A percentile compares a stretch with the other conserved stretches of the same genome.
These are phyloP conservation scores for Drosophila pegasa DNA, from an alignment of 2,888 invertebrate genomes.

Conservation along the genomic window DNA sequence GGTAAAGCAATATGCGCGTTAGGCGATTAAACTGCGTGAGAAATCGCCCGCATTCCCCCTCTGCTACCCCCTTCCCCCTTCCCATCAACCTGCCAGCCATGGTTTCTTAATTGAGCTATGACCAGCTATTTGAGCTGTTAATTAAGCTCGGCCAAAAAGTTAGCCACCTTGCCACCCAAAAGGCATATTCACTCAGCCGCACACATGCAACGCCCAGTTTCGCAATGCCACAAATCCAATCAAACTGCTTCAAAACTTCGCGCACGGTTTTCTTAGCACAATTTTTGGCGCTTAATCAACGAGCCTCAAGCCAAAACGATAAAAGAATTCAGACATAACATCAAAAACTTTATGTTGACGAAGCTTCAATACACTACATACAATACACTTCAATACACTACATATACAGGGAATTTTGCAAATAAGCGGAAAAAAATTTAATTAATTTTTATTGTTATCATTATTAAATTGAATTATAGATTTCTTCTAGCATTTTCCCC, in stretches of 20 bases:
- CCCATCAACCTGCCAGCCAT: background rate
- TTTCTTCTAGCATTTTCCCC: too few relatives aligned
- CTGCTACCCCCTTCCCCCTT: background rate
- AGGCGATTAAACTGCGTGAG: constrained; percentile 21
- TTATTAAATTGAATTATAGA: too few relatives aligned
- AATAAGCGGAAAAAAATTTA: too few relatives aligned
- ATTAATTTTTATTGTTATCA: too few relatives aligned
- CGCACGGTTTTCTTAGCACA: constrained; percentile 26
- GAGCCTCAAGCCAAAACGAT: background rate
- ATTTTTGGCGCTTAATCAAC: constrained; percentile 45
- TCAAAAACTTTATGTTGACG: background rate
- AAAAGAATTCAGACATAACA: background rate
- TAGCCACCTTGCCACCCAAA: constrained; percentile 15
- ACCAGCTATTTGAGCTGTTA: constrained; percentile 45
- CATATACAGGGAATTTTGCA: too few relatives aligned
- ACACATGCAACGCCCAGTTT: constrained; percentile 1
- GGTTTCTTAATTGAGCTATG: constrained; percentile 35
- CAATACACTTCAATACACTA: too few relatives aligned
- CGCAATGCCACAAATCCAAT: constrained; percentile 46
- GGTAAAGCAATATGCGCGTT: constrained; percentile 44
- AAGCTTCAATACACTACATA: background rate
- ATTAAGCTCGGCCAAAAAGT: constrained; percentile 45
- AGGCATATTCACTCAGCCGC: constrained; percentile 7
- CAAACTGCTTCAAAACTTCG: constrained; percentile 45
- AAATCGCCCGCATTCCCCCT: background rate